These are phyloP conservation scores for Cepaea nemoralis DNA, from an alignment of 1,140 invertebrate genomes.

Conservation along the genomic window DNA sequence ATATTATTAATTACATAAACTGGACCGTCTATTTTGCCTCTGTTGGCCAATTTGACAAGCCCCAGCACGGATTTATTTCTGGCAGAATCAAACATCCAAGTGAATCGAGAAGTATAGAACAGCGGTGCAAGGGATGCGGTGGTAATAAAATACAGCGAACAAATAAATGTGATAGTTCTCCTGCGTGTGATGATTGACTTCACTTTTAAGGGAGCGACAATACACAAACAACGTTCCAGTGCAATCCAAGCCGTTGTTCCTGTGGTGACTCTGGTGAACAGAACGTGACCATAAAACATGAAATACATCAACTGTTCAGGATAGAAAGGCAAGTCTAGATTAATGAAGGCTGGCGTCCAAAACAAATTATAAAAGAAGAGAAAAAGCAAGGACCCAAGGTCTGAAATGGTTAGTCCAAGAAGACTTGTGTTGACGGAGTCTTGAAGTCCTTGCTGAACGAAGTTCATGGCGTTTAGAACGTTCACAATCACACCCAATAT, in stretches of 20 bases:
- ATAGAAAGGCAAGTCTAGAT: background rate
- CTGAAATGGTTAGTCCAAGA: too few species aligned
- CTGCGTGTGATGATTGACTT: background rate
- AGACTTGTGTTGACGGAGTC: too few species aligned
- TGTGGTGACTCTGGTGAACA: background rate
- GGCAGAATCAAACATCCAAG: background rate
- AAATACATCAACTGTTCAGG: slow-evolving; percentile 1
- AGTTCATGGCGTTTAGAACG: too few species aligned
- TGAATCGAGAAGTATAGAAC: background rate
- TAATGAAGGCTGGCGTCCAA: background rate
- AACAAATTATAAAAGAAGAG: background rate
- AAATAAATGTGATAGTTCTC: background rate
- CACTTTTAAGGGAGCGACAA: background rate
- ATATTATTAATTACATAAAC: too few species aligned
- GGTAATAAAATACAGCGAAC: background rate
- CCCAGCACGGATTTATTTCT: too few species aligned
- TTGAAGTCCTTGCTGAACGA: too few species aligned
- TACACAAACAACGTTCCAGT: background rate
- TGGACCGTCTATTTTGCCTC: too few species aligned
- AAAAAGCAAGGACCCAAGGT: background rate
- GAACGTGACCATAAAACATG: background rate
- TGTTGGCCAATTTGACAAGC: too few species aligned
- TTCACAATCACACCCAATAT: too few species aligned
- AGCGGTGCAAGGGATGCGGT: background rate
- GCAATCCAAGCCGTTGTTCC: background rate